phyloP scores from a whole-genome alignment of 1,140 invertebrate species.

The Maniola jurtina region DNA sequence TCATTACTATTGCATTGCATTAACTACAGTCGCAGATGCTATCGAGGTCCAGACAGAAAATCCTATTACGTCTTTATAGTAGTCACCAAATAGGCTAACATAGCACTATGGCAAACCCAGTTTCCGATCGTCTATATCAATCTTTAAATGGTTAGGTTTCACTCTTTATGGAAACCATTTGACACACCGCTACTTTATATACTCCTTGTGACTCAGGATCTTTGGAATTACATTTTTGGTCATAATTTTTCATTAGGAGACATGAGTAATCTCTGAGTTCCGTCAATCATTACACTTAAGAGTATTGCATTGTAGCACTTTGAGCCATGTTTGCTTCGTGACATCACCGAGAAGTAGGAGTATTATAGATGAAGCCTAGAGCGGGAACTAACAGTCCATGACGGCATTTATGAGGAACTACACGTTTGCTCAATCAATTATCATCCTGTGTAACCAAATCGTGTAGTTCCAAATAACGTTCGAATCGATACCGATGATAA shows the following conservation, averaged over 20 bases:
- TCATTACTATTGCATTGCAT: too few species aligned
- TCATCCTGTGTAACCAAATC: constrained; percentile 25
- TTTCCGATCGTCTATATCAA: too few species aligned
- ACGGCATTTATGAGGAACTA: constrained; percentile 52
- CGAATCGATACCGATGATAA: constrained; percentile 12
- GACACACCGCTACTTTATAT: constrained; percentile 6
- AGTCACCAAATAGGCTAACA: too few species aligned
- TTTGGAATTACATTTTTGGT: constrained; percentile 11
- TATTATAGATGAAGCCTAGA: constrained; percentile 44
- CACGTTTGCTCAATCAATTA: constrained; percentile 62
- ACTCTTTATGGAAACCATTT: too few species aligned
- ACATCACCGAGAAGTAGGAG: constrained; percentile 60
- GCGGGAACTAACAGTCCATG: constrained; percentile 55
- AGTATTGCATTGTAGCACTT: constrained; percentile 42
- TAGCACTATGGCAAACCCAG: too few species aligned
- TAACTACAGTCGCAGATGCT: too few species aligned
- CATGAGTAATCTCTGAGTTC: constrained; percentile 38
- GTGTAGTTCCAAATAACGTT: background rate
- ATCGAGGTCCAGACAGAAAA: too few species aligned
- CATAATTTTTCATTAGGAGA: constrained; percentile 13
- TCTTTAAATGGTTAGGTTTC: too few species aligned
- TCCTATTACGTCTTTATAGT: too few species aligned
- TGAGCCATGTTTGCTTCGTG: constrained; percentile 53
- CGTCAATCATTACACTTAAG: constrained; percentile 47
- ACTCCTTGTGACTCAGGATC: constrained; percentile 12